Evolutionary conservation across 2,888 invertebrate species (phyloP), one percentile per base, ranked within the genome.

Genomic region (Thelaira solivaga): DNA sequence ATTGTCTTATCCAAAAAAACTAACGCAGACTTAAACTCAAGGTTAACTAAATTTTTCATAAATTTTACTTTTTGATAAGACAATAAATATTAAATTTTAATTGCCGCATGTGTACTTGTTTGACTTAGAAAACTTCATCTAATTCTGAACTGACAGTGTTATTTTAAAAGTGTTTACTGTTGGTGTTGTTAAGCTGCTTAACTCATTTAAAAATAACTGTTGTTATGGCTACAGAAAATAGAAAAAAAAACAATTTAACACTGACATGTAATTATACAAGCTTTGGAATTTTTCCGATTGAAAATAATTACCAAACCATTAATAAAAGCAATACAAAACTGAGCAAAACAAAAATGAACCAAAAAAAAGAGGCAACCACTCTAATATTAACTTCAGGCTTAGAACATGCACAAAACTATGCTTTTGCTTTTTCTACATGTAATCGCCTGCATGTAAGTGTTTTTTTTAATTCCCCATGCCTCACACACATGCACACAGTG

Each of bases 221-320:
- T 45, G 5, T 13, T 55, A 34, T 24, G 45, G 43, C 43, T 22
- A 2, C 16, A 29, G 45, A 34, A 55, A n/a, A n/a, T n/a, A n/a
- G n/a, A n/a, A n/a, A n/a, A n/a, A n/a, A n/a, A n/a, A 62, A 39
- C 45, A 11, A 18, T 49, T 45, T 64, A 72, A 81, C 82, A 81
- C 83, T 80, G 82, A 82, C 83, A 82, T 84, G 81, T 83, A 84
- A 84, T 84, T 84, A 84, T 84, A 83, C 80, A 83, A 83, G 84
- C 82, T 84, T 84, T 82, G 81, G 53, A 47, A 53, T 65, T 82
- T 20, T 82, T 81, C 75, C 83, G 83, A 82, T 84, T 83, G 83
- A 82, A 83, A 82, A 83, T 83, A 83, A 83, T 84, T 83, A 82
- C 82, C 26, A 45, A 62, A 69, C 31, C 62, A 64, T 64, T 59